phyloP scores from a whole-genome alignment of 2,888 invertebrate species.

The Sarcophaga subvicina region DNA sequence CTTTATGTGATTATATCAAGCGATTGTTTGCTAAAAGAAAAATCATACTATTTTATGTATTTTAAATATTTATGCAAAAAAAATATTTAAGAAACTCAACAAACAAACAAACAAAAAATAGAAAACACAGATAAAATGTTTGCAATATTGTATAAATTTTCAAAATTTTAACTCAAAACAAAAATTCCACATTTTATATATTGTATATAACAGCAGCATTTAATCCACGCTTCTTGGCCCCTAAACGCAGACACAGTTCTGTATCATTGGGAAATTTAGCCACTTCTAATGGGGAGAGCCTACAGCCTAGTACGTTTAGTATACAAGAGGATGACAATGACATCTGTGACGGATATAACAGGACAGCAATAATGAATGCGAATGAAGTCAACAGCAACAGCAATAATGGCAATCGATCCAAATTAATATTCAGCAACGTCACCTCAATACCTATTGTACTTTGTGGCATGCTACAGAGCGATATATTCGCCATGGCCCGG shows the following conservation, averaged over 20 bases:
- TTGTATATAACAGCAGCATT: conserved; percentile 61
- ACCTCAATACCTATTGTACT: conserved; percentile 82
- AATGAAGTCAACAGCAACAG: conserved; percentile 28
- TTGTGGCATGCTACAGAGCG: conserved; percentile 82
- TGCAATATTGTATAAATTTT: conserved; percentile 15
- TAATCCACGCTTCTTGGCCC: conserved; percentile 56
- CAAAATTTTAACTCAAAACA: conserved; percentile 43
- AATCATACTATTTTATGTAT: too few species aligned
- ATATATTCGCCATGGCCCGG: conserved; percentile 73
- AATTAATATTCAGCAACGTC: conserved; percentile 72
- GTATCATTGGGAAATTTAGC: conserved; percentile 62
- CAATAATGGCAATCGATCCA: conserved; percentile 35
- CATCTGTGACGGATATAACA: conserved; percentile 49
- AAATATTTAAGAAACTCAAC: too few species aligned
- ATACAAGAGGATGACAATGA: conserved; percentile 44
- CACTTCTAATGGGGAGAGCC: conserved; percentile 33
- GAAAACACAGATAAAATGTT: neutral
- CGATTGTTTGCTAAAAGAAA: too few species aligned
- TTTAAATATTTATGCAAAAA: too few species aligned
- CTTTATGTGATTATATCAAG: too few species aligned
- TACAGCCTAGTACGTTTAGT: conserved; percentile 45
- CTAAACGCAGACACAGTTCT: conserved; percentile 63
- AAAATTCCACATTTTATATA: conserved; percentile 50
- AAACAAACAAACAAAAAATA: neutral
- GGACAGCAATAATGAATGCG: conserved; percentile 33